A percentile compares a stretch with the other conserved stretches of the same genome.
Evolutionary conservation across 2,113 vertebrate genomes (phyloP).

Genomic region (Hippocampus mohnikei): DNA sequence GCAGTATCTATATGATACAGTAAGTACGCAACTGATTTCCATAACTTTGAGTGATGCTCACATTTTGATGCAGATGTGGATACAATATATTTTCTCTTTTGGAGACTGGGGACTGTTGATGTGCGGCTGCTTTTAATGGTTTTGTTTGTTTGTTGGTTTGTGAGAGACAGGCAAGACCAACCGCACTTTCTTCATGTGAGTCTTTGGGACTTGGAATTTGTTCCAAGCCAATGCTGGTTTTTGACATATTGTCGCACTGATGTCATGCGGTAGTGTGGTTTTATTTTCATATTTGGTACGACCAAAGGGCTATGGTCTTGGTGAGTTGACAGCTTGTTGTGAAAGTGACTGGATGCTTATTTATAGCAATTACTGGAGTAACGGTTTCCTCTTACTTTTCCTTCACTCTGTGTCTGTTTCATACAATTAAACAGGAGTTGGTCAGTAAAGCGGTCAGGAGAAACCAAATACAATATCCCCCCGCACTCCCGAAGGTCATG

Average conservation of each 20-base stretch:
- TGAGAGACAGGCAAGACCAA: neutral
- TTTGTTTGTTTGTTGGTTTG: neutral
- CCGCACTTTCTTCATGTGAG: neutral
- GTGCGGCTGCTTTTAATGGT: neutral
- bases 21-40: neutral
- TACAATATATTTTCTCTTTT: neutral
- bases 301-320: neutral
- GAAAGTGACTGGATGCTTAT: neutral
- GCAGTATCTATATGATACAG: neutral
- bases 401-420: neutral
- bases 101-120: neutral
- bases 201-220: neutral
- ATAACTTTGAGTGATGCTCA: neutral
- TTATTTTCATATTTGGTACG: neutral
- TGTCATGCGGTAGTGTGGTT: neutral
- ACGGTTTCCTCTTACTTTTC: neutral
- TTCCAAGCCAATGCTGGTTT: neutral
- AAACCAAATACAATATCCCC: neutral
- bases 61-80: too few relatives aligned
- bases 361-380: neutral
- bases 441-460: neutral
- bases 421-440: neutral
- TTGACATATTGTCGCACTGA: neutral
- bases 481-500: neutral
- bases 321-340: conserved; percentile 4